Percentiles rank a stretch among this genome's conserved stretches.
Conservation (phyloP, 2,113 vertebrate genomes). For the Sturnus vulgaris region DNA sequence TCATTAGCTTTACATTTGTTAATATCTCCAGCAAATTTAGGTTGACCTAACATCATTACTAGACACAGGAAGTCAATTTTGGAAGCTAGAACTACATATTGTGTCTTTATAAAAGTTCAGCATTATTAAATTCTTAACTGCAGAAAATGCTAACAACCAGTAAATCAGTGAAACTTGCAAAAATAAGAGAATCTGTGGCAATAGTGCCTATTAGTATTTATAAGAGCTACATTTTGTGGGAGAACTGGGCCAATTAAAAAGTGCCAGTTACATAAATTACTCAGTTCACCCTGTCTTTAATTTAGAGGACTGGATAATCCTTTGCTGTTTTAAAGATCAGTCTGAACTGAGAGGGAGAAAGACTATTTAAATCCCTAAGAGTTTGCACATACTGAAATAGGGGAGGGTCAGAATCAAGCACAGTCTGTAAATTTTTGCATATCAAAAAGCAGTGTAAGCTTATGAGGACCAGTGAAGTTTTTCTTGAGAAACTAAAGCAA, state of each 20-base stretch:
- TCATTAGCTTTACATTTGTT: constrained; percentile 52
- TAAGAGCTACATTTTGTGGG: constrained; percentile 64
- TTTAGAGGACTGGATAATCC: constrained; percentile 55
- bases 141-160: constrained; percentile 52
- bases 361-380: constrained; percentile 33
- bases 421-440: constrained; percentile 64
- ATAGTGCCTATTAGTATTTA: constrained; percentile 67
- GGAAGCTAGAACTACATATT: constrained; percentile 49
- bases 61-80: constrained; percentile 42
- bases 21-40: constrained; percentile 48
- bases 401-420: constrained; percentile 66
- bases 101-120: constrained; percentile 39
- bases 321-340: constrained; percentile 50
- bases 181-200: constrained; percentile 57
- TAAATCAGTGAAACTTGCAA: constrained; percentile 61
- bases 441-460: constrained; percentile 59
- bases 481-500: constrained; percentile 36
- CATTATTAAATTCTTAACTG: constrained; percentile 47
- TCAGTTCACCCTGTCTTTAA: constrained; percentile 54
- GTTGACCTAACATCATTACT: constrained; percentile 51
- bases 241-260: constrained; percentile 57
- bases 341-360: constrained; percentile 43
- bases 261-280: constrained; percentile 47
- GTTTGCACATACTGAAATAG: constrained; percentile 60
- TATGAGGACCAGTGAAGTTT: neutral